Evolutionary conservation across 2,113 vertebrate species (phyloP), one percentile per base, ranked within the genome.

Genomic region (Xiphias gladius): DNA sequence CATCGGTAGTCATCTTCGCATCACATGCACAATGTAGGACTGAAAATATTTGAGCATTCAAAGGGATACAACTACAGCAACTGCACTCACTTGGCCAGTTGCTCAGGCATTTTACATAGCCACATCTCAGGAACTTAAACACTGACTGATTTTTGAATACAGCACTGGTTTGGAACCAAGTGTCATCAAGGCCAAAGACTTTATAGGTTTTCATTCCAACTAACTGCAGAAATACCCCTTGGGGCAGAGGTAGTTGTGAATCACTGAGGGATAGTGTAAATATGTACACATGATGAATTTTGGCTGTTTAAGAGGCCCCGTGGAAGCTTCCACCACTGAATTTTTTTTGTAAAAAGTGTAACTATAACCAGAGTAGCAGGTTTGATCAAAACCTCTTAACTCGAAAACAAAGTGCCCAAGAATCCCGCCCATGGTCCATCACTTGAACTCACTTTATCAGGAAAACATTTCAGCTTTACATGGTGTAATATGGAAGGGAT

Each of bases 161-260:
- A 80, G 24, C 14, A 70, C 19, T 63, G 14, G 13, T 54, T 80
- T 71, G 65, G 5, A 82, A 80, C 75, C 78, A 80, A 61, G 54
- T 83, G 63, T 65, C 87, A 84, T 88, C 77, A 88, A 86, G 82
- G 72, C 39, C 76, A 70, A 28, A 57, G 52, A 54, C 32, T 71
- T 62, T 70, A 30, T 16, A 83, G 30, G 61, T 52, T 77, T 83
- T 71, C 37, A 80, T 72, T 80, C 68, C 43, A 71, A 58, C 1
- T 20, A n/a, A 65, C 24, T n/a, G 57, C 17, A 64, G 37, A 58
- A 35, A 35, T 62, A 30, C 5, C 13, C 13, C 46, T 5, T 46
- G 13, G 14, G 14, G 13, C 1, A 46, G 14, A 48, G 17, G 5
- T 16, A 48, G 48, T 17, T 46, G 16, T 46, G 43, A 46, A 46